Base-by-base conservation (phyloP, 2,888 invertebrate species). In the Nowickia ferox region DNA sequence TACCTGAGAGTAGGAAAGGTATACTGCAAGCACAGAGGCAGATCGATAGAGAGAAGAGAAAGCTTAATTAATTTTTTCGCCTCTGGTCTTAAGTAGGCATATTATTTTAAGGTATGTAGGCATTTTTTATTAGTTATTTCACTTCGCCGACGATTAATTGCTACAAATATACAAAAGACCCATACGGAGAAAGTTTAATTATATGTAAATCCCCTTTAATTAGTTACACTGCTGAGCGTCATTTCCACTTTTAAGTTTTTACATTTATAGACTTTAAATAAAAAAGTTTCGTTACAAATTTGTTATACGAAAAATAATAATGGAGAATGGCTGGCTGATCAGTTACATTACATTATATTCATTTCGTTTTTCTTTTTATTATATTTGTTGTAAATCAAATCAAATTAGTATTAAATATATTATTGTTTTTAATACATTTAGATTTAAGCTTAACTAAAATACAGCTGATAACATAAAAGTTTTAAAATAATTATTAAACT, bases 371-470 rank as follows among this genome's bases (percentile, higher is more conserved):
- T 30, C 11, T 69, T 72, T 78, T 81, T 77, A 68, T 81, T 81
- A 66, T 59, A 51, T 22, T 63, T 69, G 51, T 75, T 59, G 75
- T 65, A 74, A n/a, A 48, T 72, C 48, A 68, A n/a, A n/a, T 61
- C 40, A 76, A 57, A 83, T 79, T 83, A 79, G 71, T 85, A 66
- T 71, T 79, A 66, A 59, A 53, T 79, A 68, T 42, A 1, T 69
- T 63, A 61, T 68, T 80, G 38, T 66, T 53, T 30, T 76, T 63
- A 61, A 59, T 71, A 59, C 57, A 51, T 51, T 76, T 69, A 68
- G 51, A 57, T 48, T 76, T 69, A 77, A 74, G 40, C 72, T 84
- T 66, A 84, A 85, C 72, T 74, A 68, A 78, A 85, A 71, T 83
- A 86, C 63, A 85, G 44, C 55, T 82, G 46, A 53, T 40, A 48